Evolutionary conservation across 2,888 invertebrate genomes (phyloP).

Genomic region (Ecliptopera silaceata): DNA sequence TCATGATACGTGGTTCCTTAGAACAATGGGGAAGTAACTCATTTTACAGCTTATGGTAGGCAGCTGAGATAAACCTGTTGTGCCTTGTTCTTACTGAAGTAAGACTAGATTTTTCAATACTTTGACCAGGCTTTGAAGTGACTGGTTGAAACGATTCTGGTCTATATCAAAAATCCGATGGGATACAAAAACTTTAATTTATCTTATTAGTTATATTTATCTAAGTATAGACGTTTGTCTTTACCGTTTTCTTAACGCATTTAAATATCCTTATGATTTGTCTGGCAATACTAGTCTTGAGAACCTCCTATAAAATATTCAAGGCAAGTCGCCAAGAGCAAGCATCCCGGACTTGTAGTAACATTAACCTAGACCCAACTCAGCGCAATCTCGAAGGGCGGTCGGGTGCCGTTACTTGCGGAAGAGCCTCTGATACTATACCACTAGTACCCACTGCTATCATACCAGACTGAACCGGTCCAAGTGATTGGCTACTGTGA

Average conservation of each 20-base stretch:
- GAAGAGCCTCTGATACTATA: conserved; percentile 25
- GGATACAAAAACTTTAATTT: neutral
- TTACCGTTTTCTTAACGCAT: neutral
- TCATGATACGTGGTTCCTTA: conserved; percentile 41
- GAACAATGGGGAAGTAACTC: conserved; percentile 60
- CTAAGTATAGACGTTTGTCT: neutral
- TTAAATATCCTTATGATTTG: neutral
- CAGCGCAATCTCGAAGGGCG: conserved; percentile 23
- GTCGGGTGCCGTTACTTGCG: conserved; percentile 32
- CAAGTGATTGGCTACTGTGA: conserved; percentile 3
- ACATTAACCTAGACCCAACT: conserved; percentile 33
- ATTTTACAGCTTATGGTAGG: conserved; percentile 68
- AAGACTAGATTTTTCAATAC: neutral
- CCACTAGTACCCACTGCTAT: conserved; percentile 10
- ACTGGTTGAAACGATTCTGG: neutral
- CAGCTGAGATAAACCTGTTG: neutral
- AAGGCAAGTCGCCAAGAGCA: conserved; percentile 31
- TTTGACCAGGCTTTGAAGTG: neutral
- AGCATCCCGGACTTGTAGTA: conserved; percentile 27
- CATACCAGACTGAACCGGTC: conserved; percentile 21
- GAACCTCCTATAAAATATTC: conserved; percentile 13
- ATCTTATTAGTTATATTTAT: neutral
- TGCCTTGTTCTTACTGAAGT: neutral
- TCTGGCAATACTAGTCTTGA: neutral
- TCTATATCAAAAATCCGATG: neutral